Evolutionary conservation across 2,797 vertebrate genomes (phyloP), one percentile per base, ranked within the genome.

Genomic region (Neomorphus geoffroyi): DNA sequence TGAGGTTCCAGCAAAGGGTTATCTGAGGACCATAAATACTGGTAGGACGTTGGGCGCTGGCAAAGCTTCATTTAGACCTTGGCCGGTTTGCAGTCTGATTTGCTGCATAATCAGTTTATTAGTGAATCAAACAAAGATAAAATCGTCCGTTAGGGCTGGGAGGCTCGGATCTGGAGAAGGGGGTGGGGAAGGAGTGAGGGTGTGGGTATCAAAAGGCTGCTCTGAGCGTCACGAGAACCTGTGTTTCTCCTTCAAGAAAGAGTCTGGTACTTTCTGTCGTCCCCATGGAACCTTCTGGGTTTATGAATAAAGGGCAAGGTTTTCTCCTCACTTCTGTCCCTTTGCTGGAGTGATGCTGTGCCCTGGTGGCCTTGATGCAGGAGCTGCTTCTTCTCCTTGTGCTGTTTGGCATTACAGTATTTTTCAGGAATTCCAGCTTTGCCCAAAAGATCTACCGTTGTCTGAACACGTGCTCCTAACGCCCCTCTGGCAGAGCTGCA

Each of bases 211-310:
- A 57, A 51, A 85, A 92, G 3, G 12, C 21, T 72, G 16, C 39
- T 53, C 4, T 1, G 35, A 73, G 27, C 0, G 1, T 17, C 37
- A 12, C 33, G 5, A n/a, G 62, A 12, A 27, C 10, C 28, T 1
- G 4, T 2, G 4, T 18, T 70, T 41, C 33, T 30, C 73, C 37
- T 43, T 33, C 78, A 9, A 6, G 37, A 5, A 30, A 22, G 43
- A 46, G 18, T 43, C 77, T 26, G 64, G 37, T 51, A 0, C 37
- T 14, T 4, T 2, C 33, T 21, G 57, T 28, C 0, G 0, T 6
- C 67, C 30, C 56, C 1, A 1, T 0, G 0, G 45, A 26, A 13
- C 45, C 50, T 33, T 33, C 57, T 16, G 69, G 11, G 27, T 9
- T 45, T 64, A 18, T 26, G 51, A 58, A 19, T 9, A 58, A 46